Percentiles rank a stretch among this genome's conserved stretches.
phyloP scores from a whole-genome alignment of 2,797 vertebrate genomes.

The Onychomys torridus region DNA sequence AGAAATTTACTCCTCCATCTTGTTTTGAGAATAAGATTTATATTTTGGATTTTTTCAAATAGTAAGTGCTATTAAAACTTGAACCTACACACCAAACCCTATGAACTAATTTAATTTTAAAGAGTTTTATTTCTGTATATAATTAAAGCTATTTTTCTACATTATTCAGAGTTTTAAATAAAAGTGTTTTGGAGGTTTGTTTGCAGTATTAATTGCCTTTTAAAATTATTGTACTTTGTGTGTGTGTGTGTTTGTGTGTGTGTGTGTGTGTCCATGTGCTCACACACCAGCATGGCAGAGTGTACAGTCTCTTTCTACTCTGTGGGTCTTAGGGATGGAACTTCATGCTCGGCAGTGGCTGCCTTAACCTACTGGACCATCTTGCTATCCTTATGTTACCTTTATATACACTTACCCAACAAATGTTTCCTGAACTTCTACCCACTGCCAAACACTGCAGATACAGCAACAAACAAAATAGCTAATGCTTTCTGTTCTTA shows the following conservation, averaged over 20 bases:
- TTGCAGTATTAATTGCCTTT: slow-evolving; percentile 51
- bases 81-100: slow-evolving; percentile 45
- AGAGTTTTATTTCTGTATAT: slow-evolving; percentile 74
- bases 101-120: slow-evolving; percentile 61
- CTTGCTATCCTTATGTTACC: background rate
- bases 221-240: background rate
- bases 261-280: background rate
- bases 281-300: no score
- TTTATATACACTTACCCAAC: background rate
- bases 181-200: slow-evolving; percentile 77
- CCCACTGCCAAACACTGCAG: background rate
- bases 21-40: slow-evolving; percentile 53
- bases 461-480: background rate
- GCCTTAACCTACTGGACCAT: background rate
- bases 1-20: slow-evolving; percentile 14
- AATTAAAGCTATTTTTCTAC: slow-evolving; percentile 79
- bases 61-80: slow-evolving; percentile 65
- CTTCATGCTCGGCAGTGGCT: background rate
- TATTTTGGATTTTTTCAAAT: slow-evolving; percentile 63
- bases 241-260: background rate
- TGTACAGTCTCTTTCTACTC: background rate
- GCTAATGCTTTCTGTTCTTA: background rate
- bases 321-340: background rate
- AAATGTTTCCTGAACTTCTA: slow-evolving; percentile 22
- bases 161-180: slow-evolving; percentile 84